Percentiles rank a stretch among this genome's conserved stretches.
phyloP scores from a whole-genome alignment of 2,888 invertebrate species.

The Phalangium opilio region DNA sequence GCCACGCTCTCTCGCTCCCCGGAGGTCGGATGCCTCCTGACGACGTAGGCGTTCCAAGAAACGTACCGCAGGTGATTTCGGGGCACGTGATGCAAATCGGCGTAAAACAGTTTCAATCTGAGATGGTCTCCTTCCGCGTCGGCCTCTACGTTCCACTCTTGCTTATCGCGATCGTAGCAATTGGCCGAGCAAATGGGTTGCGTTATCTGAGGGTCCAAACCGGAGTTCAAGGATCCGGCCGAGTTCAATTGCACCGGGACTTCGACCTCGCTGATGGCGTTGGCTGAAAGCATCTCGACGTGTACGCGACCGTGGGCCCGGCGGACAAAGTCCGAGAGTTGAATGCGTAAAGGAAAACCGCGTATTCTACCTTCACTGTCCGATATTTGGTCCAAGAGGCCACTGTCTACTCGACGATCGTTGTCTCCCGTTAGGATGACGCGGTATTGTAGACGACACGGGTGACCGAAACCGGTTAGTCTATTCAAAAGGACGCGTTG shows the following conservation, averaged over 20 bases:
- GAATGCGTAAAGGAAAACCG: conserved; percentile 44
- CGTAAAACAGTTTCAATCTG: conserved; percentile 44
- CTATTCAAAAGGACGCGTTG: conserved; percentile 40
- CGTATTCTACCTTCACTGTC: conserved; percentile 53
- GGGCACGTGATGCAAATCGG: conserved; percentile 60
- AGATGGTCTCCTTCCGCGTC: conserved; percentile 61
- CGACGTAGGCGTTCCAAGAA: conserved; percentile 21
- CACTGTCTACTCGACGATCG: conserved; percentile 49
- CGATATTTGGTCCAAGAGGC: conserved; percentile 50
- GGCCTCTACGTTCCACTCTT: conserved; percentile 57
- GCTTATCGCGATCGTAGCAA: conserved; percentile 62
- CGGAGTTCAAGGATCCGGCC: conserved; percentile 49
- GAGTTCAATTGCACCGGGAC: conserved; percentile 42
- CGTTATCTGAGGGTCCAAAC: conserved; percentile 30
- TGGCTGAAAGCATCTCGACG: conserved; percentile 56
- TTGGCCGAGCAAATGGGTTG: conserved; percentile 32
- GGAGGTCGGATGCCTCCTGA: conserved; percentile 28
- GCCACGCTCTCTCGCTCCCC: conserved; percentile 48
- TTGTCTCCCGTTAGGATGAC: conserved; percentile 44
- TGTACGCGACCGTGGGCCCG: conserved; percentile 42
- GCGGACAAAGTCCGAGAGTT: conserved; percentile 12
- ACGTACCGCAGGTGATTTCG: conserved; percentile 49
- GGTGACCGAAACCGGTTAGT: conserved; percentile 64
- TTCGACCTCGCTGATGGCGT: conserved; percentile 43
- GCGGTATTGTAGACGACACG: conserved; percentile 55